These are phyloP conservation scores for Hydractinia echinata DNA, from an alignment of 30 jellyfish, hydroid and myxozoan species.

Conservation along the genomic window DNA sequence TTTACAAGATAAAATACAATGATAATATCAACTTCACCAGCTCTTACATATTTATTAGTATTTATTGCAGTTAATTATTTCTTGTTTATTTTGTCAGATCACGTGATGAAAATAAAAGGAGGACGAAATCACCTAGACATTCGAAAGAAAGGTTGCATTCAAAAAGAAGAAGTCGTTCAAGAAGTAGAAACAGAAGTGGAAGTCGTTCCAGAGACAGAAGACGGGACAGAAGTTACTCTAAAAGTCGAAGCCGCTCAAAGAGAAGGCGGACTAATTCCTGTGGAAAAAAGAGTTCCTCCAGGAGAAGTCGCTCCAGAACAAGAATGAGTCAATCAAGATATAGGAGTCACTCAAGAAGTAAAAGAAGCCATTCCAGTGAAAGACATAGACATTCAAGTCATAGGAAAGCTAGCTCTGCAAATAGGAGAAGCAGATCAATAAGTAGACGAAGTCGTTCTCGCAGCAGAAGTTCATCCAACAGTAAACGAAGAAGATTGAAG, in stretches of 20 bases:
- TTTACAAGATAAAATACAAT: too few species aligned
- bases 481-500: background rate
- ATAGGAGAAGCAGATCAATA: conserved; percentile 21
- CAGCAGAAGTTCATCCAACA: background rate
- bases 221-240: background rate
- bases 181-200: conserved; percentile 30
- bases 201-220: conserved; percentile 19
- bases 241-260: background rate
- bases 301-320: conserved; percentile 11
- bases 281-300: background rate
- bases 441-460: conserved; percentile 14
- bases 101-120: too few species aligned
- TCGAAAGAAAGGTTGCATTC: background rate
- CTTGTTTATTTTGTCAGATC: too few species aligned
- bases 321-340: conserved; percentile 16
- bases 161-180: conserved; percentile 23
- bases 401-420: background rate
- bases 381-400: background rate
- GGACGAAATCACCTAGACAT: too few species aligned
- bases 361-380: background rate
- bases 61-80: too few species aligned
- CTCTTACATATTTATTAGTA: too few species aligned
- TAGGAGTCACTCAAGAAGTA: conserved; percentile 22
- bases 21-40: too few species aligned
- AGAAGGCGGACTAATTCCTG: background rate